These are phyloP conservation scores for Hippocampus barbouri DNA, from an alignment of 2,113 vertebrate species.

Conservation along the genomic window DNA sequence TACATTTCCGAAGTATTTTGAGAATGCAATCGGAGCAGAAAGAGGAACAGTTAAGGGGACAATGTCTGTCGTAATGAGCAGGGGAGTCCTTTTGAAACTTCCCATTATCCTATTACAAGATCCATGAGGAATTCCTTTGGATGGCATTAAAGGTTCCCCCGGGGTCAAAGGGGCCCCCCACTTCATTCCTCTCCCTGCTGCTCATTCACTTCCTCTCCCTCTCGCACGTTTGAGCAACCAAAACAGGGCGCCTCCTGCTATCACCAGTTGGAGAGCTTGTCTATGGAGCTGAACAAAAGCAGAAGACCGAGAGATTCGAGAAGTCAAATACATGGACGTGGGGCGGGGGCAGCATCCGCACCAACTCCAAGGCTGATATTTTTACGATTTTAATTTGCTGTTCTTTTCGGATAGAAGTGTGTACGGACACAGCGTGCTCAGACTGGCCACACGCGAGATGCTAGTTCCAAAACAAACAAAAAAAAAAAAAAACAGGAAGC, in stretches of 20 bases:
- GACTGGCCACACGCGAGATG: constrained; percentile 13
- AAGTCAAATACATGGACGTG: neutral
- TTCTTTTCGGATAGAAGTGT: constrained; percentile 6
- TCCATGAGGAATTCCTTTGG: constrained; percentile 57
- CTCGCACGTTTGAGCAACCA: constrained; percentile 14
- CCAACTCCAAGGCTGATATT: neutral
- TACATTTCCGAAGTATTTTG: constrained; percentile 9
- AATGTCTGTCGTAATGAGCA: constrained; percentile 50
- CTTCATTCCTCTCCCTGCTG: constrained; percentile 33
- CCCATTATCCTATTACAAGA: constrained; percentile 53
- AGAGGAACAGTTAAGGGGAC: constrained; percentile 29
- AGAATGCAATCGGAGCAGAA: constrained; percentile 29
- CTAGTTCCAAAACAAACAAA: constrained; percentile 19
- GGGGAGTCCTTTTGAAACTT: constrained; percentile 31
- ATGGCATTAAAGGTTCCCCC: constrained; percentile 48
- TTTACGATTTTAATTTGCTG: neutral
- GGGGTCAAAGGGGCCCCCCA: constrained; percentile 19
- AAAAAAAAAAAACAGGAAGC: constrained; percentile 40
- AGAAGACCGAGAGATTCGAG: neutral
- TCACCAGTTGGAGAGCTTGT: neutral
- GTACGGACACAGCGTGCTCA: constrained; percentile 12
- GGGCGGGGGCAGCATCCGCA: neutral
- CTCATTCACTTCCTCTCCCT: constrained; percentile 40
- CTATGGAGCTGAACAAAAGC: constrained; percentile 8
- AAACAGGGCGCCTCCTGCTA: constrained; percentile 25